Percentiles rank a stretch among this genome's conserved stretches.
phyloP scores from a whole-genome alignment of 2,797 vertebrate genomes.

The Petrocephalus schoutedeni region DNA sequence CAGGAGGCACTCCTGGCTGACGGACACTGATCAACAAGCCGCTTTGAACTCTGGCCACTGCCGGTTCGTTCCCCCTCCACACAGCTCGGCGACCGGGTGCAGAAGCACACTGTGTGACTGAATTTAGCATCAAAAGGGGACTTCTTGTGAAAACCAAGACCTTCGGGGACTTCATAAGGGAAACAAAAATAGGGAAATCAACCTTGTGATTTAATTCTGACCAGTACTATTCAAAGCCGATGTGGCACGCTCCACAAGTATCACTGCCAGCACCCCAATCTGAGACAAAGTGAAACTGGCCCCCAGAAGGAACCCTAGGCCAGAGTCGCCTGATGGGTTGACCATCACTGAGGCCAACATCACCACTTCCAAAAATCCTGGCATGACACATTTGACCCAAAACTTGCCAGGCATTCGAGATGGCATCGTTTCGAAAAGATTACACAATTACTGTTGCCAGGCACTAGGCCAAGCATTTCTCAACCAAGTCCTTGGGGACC shows the following conservation, averaged over 20 bases:
- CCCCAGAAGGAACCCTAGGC: background rate
- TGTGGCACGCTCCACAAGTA: background rate
- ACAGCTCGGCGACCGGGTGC: constrained; percentile 77
- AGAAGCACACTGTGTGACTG: constrained; percentile 84
- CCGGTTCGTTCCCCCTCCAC: background rate
- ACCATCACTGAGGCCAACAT: background rate
- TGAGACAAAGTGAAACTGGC: background rate
- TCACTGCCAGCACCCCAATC: background rate
- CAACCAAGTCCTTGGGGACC: background rate
- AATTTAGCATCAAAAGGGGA: constrained; percentile 77
- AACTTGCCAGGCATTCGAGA: background rate
- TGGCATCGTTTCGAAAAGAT: background rate
- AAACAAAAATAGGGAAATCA: background rate
- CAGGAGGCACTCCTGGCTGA: constrained; percentile 74
- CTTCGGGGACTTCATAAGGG: constrained; percentile 4
- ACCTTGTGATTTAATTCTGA: background rate
- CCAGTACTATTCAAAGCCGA: background rate
- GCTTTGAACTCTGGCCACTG: constrained; percentile 75
- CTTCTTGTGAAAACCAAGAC: constrained; percentile 40
- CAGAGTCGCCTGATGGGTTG: background rate
- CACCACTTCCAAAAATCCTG: background rate
- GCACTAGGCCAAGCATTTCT: background rate
- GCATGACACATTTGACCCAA: background rate
- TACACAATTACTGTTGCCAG: background rate
- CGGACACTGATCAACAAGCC: constrained; percentile 79